A percentile compares a stretch with the other conserved stretches of the same genome.
Evolutionary conservation across 2,888 invertebrate genomes (phyloP).

Genomic region (Mechanitis mazaeus): DNA sequence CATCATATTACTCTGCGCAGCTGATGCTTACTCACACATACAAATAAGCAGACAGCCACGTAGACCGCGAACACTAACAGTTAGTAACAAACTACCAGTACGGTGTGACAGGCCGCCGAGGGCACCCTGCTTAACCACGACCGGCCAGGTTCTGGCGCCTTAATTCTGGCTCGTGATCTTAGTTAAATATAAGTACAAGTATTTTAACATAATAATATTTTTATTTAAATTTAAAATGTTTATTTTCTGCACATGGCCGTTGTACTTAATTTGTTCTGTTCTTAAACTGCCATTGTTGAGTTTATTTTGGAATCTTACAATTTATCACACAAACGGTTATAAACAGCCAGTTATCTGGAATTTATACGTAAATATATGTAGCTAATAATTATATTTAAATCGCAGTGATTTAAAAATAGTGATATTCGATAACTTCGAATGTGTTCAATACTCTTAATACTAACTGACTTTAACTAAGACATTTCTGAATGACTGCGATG

Average conservation of each 20-base stretch:
- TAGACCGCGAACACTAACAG: slow-evolving; percentile 64
- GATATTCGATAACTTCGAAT: slow-evolving; percentile 20
- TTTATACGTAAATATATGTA: slow-evolving; percentile 21
- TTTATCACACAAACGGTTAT: not conserved
- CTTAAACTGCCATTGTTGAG: not conserved
- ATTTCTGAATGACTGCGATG: slow-evolving; percentile 28
- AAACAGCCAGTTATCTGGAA: not conserved
- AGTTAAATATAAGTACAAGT: slow-evolving; percentile 72
- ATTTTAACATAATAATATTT: slow-evolving; percentile 39
- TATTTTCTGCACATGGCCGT: not conserved
- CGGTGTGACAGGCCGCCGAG: slow-evolving; percentile 46
- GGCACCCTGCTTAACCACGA: slow-evolving; percentile 52
- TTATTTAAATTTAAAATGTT: slow-evolving; percentile 15
- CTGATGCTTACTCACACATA: slow-evolving; percentile 41
- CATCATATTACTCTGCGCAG: slow-evolving; percentile 54
- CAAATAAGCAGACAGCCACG: slow-evolving; percentile 44
- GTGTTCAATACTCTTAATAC: slow-evolving; percentile 31
- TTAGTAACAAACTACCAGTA: slow-evolving; percentile 31
- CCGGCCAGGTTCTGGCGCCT: slow-evolving; percentile 36
- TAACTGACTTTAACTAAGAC: slow-evolving; percentile 20
- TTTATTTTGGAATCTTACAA: not conserved
- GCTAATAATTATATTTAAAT: slow-evolving; percentile 20
- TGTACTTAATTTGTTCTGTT: slow-evolving; percentile 6
- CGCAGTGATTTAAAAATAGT: slow-evolving; percentile 27
- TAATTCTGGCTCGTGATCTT: slow-evolving; percentile 65